Evolutionary conservation across 2,888 invertebrate genomes (phyloP).

Genomic region (Pegoplata infirma): DNA sequence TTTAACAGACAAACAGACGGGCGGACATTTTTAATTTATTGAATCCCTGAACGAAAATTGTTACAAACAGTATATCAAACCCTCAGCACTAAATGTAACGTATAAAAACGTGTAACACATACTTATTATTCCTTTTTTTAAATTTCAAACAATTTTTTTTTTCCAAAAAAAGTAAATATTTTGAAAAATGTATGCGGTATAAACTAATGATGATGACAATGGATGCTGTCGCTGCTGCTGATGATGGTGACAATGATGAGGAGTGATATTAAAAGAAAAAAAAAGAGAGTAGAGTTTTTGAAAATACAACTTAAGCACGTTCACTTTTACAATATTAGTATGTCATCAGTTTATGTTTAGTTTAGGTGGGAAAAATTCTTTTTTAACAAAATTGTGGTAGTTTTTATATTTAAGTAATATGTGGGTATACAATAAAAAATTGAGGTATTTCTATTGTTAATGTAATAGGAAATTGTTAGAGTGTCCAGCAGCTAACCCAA

Average conservation of each 20-base stretch:
- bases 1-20: too few species aligned
- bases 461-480: constrained; percentile 4
- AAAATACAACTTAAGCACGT: constrained; percentile 60
- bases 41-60: too few species aligned
- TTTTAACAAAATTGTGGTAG: constrained; percentile 44
- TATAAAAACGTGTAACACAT: constrained; percentile 41
- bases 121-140: not conserved
- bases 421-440: not conserved
- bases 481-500: too few species aligned
- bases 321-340: constrained; percentile 9
- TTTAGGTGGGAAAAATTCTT: constrained; percentile 2
- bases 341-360: not conserved
- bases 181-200: not conserved
- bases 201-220: constrained; percentile 17
- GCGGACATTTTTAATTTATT: too few species aligned
- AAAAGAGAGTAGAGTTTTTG: constrained; percentile 21
- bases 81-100: too few species aligned
- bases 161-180: not conserved
- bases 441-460: constrained; percentile 18
- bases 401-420: constrained; percentile 9
- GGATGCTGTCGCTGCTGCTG: not conserved
- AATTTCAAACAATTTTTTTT: not conserved
- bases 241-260: constrained; percentile 17
- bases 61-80: too few species aligned
- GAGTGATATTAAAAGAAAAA: constrained; percentile 20